Evolutionary conservation across 1,140 invertebrate genomes (phyloP), one percentile per base, ranked within the genome.

Genomic region (Drosophila bifasciata): DNA sequence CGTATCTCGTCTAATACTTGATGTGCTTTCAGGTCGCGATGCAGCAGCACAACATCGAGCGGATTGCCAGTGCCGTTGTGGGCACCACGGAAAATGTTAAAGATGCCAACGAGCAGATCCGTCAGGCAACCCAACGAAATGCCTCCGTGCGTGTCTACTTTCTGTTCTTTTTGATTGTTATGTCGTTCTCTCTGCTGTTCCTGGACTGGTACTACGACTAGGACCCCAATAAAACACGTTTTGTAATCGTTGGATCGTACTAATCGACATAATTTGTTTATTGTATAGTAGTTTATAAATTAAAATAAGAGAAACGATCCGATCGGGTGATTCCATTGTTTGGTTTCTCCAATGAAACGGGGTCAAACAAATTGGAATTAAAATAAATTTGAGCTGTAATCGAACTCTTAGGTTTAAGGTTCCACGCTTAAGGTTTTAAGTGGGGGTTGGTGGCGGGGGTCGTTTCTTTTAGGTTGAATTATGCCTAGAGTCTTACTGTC

Each of bases 131-230:
- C 79, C 97, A 98, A 92, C 96, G 98, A 56, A 99, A 98, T 93
- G 98, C 98, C 6, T 97, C 97, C 0, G 94, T 99, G 19, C 93
- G 98, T 81, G 97, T 98, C 0, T 99, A 97, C 94, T 96, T 99
- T 66, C 92, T 99, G 36, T 99, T 99, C 91, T 99, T 99, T 90
- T 93, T 99, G 39, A 92, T 99, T 61, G 97, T 99, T 36, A 96
- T 99, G 94, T 98, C 98, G 28, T 98, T 99, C 91, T 96, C 97
- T 2, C 92, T 99, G 43, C 92, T 99, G 15, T 99, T 99, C 92
- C 93, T 99, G 40, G 98, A 99, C 93, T 99, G 98, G 98, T 99
- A 99, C 91, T 99, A 99, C 94, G 96, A 97, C 88, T 98, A 94
- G 95, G 51, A 40, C 15, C 28, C 44, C 46, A 44, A 25, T 17